These are phyloP conservation scores for Sebastes oblongus DNA, from an alignment of 2,797 vertebrate genomes.

Conservation along the genomic window DNA sequence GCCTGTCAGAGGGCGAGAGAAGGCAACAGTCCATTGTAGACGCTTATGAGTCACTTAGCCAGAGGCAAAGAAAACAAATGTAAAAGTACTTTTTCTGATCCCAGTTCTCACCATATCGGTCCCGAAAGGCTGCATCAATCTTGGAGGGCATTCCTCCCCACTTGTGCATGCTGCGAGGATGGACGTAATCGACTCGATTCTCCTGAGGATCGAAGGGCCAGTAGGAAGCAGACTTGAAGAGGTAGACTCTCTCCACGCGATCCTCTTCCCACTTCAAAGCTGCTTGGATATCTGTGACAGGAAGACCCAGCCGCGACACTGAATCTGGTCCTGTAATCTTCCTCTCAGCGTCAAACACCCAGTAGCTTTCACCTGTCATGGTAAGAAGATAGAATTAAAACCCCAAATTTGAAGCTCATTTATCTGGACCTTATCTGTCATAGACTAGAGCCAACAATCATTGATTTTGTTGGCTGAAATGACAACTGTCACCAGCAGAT, in stretches of 20 bases:
- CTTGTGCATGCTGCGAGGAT: slow-evolving; percentile 36
- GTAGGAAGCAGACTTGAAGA: slow-evolving; percentile 78
- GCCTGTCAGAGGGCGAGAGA: slow-evolving; percentile 43
- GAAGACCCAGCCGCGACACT: slow-evolving; percentile 79
- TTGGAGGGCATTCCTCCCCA: slow-evolving; percentile 53
- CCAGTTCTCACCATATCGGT: slow-evolving; percentile 53
- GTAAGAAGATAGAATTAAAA: not conserved
- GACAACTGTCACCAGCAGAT: no score
- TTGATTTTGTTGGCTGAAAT: no score
- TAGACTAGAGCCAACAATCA: no score
- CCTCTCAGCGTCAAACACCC: slow-evolving; percentile 87
- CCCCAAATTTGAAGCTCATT: no score
- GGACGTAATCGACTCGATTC: slow-evolving; percentile 39
- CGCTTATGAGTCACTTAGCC: not conserved
- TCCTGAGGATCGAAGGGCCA: slow-evolving; percentile 53
- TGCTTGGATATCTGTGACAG: slow-evolving; percentile 81
- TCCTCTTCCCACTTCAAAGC: slow-evolving; percentile 86
- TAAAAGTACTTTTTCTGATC: not conserved
- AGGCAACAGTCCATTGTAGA: not conserved
- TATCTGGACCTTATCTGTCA: no score
- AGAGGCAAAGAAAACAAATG: not conserved
- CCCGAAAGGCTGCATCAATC: slow-evolving; percentile 61
- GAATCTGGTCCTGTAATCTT: slow-evolving; percentile 85
- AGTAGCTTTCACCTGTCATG: slow-evolving; percentile 63
- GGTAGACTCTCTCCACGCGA: slow-evolving; percentile 83